Base-by-base conservation (phyloP, 2,113 vertebrate species). In the Lasiurus borealis region DNA sequence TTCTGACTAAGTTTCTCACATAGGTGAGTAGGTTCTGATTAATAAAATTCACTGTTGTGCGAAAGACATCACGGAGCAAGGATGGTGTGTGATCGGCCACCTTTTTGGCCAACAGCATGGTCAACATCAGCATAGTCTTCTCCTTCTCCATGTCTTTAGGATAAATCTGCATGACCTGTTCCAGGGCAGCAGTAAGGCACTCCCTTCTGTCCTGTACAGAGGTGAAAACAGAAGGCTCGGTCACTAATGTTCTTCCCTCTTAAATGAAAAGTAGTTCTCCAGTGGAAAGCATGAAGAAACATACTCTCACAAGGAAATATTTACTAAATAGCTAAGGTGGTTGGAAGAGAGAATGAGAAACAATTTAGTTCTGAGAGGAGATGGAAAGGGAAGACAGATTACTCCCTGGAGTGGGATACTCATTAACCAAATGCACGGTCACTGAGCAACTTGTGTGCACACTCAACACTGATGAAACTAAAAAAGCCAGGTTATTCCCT, bases 71-170 rank as follows among this genome's bases (percentile, higher is more conserved):
- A 0, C 44, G 95, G 1, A 99, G 98, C 71, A 99, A 95, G 3
- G n/a, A 66, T 0, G 99, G 99, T 2, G 97, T 80, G 16, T 86
- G 98, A 13, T 98, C 85, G 0, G 98, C 98, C 73, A 99, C 98
- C 21, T 98, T 98, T 95, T 97, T 99, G 96, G 99, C 98, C 90
- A 99, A 68, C 1, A 98, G 94, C 98, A 99, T 98, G 12, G 98
- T 96, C 71, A 99, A 85, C 73, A 99, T 97, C 94, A 99, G 14
- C 44, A 90, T 82, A 66, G 98, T 96, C 57, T 97, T 98, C 96
- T 99, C 99, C 16, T 73, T 80, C 0, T 98, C 98, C 94, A 99
- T 94, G 48, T 97, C 98, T 0, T 2, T 31, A 15, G 98, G 92
- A 29, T 88, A 73, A 11, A 97, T 69, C 6, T 4, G 59, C 19